These are phyloP conservation scores for Smittia sp. DNA, from an alignment of 2,888 invertebrate species.

Conservation along the genomic window DNA sequence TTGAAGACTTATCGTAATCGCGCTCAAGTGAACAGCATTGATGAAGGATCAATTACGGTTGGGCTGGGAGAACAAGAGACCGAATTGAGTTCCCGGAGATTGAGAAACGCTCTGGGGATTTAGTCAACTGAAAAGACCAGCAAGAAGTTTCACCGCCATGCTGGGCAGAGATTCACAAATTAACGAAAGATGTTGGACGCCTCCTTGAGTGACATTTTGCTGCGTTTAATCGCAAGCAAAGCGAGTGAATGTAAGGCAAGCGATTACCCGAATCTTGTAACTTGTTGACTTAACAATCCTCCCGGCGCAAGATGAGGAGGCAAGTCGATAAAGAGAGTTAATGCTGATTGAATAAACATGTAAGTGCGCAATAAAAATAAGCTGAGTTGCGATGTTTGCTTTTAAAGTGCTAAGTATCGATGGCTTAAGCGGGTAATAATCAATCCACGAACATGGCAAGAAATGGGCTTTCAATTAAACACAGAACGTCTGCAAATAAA, in stretches of 20 bases:
- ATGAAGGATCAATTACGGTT: constrained; percentile 33
- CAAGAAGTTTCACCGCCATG: too few relatives aligned
- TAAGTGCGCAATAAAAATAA: constrained; percentile 11
- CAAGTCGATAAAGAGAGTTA: constrained; percentile 3
- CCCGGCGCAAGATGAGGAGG: background rate
- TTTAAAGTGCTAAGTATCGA: constrained; percentile 4
- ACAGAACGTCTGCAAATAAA: constrained; percentile 10
- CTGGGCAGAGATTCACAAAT: background rate
- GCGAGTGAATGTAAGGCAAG: background rate
- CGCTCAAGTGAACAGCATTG: constrained; percentile 23
- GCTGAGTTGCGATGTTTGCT: background rate
- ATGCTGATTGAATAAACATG: constrained; percentile 41
- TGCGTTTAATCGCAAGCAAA: constrained; percentile 22
- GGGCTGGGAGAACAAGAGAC: too few relatives aligned
- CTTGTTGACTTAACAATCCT: background rate
- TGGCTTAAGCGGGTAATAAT: background rate
- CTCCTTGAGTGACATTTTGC: constrained; percentile 7
- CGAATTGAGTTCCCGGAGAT: too few relatives aligned
- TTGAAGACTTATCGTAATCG: constrained; percentile 32
- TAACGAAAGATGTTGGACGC: background rate
- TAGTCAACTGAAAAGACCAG: too few relatives aligned
- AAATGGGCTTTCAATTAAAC: background rate
- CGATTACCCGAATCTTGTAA: background rate
- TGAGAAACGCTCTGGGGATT: too few relatives aligned
- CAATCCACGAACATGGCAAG: background rate